phyloP scores from a whole-genome alignment of 2,888 invertebrate species.

The Lithophane ornitopus region DNA sequence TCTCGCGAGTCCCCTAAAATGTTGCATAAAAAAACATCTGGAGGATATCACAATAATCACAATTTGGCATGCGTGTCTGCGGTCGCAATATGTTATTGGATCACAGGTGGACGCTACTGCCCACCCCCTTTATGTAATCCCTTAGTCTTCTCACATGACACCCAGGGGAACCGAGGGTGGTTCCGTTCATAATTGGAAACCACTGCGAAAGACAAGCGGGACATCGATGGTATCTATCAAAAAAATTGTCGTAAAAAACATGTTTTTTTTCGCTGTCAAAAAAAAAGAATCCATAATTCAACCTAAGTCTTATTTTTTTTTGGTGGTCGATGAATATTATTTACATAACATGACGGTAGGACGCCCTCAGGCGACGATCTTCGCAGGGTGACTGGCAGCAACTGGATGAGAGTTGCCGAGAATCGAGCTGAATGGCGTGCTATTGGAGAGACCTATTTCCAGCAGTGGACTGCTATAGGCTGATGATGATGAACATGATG shows the following conservation, averaged over 20 bases:
- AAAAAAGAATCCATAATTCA: not conserved
- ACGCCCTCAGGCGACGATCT: too few species aligned
- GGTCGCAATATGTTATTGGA: constrained; percentile 46
- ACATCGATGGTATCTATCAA: not conserved
- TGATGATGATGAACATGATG: too few species aligned
- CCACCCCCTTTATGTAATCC: constrained; percentile 33
- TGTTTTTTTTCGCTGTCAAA: not conserved
- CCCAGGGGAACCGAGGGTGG: constrained; percentile 26
- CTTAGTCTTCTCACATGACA: constrained; percentile 34
- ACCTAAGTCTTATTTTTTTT: not conserved
- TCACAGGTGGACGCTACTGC: constrained; percentile 54
- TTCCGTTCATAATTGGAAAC: constrained; percentile 29
- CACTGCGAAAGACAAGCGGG: constrained; percentile 7
- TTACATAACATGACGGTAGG: too few species aligned
- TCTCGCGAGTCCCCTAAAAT: not conserved
- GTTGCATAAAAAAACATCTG: constrained; percentile 20
- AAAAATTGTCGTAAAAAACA: not conserved
- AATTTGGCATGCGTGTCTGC: constrained; percentile 41
- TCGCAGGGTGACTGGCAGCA: too few species aligned
- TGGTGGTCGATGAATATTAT: not conserved
- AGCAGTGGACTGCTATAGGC: too few species aligned
- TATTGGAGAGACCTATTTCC: too few species aligned
- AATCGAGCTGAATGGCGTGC: too few species aligned
- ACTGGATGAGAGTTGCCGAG: too few species aligned
- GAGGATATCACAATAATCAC: constrained; percentile 24